Evolutionary conservation across 2,888 invertebrate species (phyloP).

Genomic region (Melanostoma mellinum): DNA sequence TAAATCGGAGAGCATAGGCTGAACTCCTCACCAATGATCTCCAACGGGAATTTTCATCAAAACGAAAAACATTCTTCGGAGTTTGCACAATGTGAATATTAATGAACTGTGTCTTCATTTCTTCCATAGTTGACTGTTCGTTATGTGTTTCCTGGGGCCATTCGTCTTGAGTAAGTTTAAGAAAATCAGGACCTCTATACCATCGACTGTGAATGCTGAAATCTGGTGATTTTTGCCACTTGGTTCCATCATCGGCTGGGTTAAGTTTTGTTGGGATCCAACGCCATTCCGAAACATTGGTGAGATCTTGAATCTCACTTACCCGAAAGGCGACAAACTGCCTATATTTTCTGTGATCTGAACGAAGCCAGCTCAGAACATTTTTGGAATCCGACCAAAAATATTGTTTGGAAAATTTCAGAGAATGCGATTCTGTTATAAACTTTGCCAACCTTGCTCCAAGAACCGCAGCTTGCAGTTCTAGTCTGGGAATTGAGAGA

Average conservation of each 20-base stretch:
- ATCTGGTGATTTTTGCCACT: constrained; percentile 1
- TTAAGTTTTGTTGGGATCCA: constrained; percentile 4
- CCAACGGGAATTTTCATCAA: constrained; percentile 2
- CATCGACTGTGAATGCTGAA: constrained; percentile 1
- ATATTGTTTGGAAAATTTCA: not conserved
- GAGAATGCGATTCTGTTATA: not conserved
- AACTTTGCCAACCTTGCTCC: not conserved
- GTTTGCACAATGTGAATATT: not conserved
- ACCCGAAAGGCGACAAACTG: not conserved
- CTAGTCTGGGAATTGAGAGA: too few relatives aligned
- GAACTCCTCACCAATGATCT: not conserved
- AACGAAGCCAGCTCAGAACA: not conserved
- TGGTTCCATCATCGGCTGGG: constrained; percentile 9
- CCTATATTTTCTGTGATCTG: not conserved
- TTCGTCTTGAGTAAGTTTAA: not conserved
- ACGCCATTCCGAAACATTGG: not conserved
- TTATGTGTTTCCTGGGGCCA: not conserved
- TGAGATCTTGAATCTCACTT: constrained; percentile 13
- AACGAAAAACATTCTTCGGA: not conserved
- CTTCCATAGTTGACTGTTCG: not conserved
- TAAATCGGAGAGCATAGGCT: constrained; percentile 2
- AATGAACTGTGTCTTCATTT: constrained; percentile 8
- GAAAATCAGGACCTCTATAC: constrained; percentile 8
- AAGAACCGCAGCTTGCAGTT: too few relatives aligned
- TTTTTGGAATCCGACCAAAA: not conserved